phyloP scores from a whole-genome alignment of 2,888 invertebrate genomes.

The Epistrophe eligans region DNA sequence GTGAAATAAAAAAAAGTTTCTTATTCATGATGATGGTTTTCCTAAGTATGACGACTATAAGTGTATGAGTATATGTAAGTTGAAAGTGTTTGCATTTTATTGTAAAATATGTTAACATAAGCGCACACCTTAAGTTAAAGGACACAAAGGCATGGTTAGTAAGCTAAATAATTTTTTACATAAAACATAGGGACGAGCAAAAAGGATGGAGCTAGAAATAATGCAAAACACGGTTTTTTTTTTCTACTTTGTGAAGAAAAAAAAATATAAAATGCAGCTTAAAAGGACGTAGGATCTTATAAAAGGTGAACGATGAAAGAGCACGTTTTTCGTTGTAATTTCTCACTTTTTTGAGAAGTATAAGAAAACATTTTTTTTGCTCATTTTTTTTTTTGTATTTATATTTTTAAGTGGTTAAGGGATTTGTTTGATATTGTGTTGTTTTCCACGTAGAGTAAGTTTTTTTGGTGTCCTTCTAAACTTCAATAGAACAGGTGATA shows the following conservation, averaged over 20 bases:
- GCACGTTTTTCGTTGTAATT: constrained; percentile 3
- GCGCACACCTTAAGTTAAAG: constrained; percentile 48
- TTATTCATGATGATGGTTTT: constrained; percentile 38
- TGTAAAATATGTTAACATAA: constrained; percentile 39
- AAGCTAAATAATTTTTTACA: no score
- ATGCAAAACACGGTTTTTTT: constrained; percentile 23
- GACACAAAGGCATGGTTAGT: constrained; percentile 6
- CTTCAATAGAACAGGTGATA: not conserved
- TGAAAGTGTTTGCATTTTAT: constrained; percentile 9
- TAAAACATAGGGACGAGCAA: constrained; percentile 21
- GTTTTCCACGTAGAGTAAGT: constrained; percentile 11
- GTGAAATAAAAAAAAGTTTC: not conserved
- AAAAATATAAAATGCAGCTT: constrained; percentile 32
- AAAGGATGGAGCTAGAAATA: not conserved
- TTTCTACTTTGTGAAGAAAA: not conserved
- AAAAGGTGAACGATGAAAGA: constrained; percentile 18
- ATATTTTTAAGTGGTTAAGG: not conserved
- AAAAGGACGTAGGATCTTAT: constrained; percentile 14
- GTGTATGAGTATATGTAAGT: not conserved
- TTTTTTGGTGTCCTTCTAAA: not conserved
- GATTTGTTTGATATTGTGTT: constrained; percentile 22
- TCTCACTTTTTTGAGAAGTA: not conserved
- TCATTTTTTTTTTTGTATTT: not conserved
- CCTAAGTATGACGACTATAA: not conserved
- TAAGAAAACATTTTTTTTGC: no score